Conservation (phyloP, 64 coral and sea anemone species). For the Porites australiensis region DNA sequence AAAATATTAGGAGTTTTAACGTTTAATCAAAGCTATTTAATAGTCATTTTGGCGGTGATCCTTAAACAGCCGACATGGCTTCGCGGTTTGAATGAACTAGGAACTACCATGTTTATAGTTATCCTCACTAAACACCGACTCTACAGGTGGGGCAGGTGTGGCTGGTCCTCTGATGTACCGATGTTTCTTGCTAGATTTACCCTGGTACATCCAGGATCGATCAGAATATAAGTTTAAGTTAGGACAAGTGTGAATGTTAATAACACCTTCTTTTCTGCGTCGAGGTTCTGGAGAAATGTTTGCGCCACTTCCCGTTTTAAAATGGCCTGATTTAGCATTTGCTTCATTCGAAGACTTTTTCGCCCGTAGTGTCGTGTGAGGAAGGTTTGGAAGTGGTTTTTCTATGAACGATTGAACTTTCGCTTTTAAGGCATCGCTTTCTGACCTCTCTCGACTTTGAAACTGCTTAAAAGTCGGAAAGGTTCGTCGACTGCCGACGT, state of each 20-base stretch:
- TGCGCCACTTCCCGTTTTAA: not conserved
- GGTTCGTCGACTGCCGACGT: constrained; percentile 29
- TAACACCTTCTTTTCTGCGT: not conserved
- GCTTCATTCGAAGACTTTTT: not conserved
- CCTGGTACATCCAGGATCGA: constrained; percentile 37
- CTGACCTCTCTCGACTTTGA: constrained; percentile 1
- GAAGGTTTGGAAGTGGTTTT: constrained; percentile 17
- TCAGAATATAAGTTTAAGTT: constrained; percentile 6
- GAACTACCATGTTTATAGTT: not conserved
- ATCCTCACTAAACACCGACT: constrained; percentile 11
- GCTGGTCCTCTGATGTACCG: constrained; percentile 16
- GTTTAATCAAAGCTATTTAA: too few species aligned
- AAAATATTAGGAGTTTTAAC: too few species aligned
- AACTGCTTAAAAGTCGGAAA: not conserved
- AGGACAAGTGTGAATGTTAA: constrained; percentile 38
- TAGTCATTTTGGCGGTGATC: too few species aligned
- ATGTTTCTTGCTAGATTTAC: constrained; percentile 11
- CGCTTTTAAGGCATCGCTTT: not conserved
- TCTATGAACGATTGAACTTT: constrained; percentile 29
- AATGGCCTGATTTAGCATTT: not conserved
- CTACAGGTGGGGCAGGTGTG: constrained; percentile 22
- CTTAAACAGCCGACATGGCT: too few species aligned
- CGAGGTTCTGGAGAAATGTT: not conserved
- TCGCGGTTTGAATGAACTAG: not conserved
- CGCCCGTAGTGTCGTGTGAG: constrained; percentile 5